These are phyloP conservation scores for Synanthedon myopaeformis DNA, from an alignment of 2,888 invertebrate species.

Conservation along the genomic window DNA sequence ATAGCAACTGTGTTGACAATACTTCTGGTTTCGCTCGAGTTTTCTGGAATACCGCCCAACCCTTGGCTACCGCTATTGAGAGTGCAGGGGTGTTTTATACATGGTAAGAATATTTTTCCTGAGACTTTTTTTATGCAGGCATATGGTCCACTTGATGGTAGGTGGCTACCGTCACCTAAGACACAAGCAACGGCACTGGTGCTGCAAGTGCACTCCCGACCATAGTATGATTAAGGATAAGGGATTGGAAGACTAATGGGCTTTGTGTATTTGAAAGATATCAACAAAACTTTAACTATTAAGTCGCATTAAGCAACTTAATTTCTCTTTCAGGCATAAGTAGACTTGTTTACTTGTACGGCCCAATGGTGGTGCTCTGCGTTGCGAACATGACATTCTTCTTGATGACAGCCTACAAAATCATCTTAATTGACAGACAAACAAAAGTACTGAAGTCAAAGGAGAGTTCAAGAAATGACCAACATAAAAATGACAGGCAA, in stretches of 20 bases:
- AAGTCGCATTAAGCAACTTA: neutral
- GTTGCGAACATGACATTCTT: conserved; percentile 49
- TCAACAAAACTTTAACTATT: no score
- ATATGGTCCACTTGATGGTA: no score
- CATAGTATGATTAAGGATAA: no score
- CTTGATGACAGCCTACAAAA: conserved; percentile 44
- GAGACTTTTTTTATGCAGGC: no score
- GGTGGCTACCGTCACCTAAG: no score
- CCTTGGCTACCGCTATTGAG: conserved; percentile 34
- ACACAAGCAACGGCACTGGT: no score
- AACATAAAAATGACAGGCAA: conserved; percentile 44
- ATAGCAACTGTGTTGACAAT: conserved; percentile 39
- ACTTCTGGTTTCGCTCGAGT: conserved; percentile 37
- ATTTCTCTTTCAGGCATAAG: conserved; percentile 33
- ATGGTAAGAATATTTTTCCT: conserved; percentile 22
- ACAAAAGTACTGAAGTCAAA: conserved; percentile 43
- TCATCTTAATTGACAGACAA: conserved; percentile 44
- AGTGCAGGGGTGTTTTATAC: conserved; percentile 44
- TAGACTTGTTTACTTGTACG: conserved; percentile 47
- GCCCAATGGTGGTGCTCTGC: conserved; percentile 45
- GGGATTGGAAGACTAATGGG: no score
- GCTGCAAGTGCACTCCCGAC: no score
- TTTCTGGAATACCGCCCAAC: conserved; percentile 32
- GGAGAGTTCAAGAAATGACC: conserved; percentile 46
- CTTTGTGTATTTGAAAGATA: no score